These are phyloP conservation scores for Rhopalosiphum maidis DNA, from an alignment of 1,140 invertebrate species.

Conservation along the genomic window DNA sequence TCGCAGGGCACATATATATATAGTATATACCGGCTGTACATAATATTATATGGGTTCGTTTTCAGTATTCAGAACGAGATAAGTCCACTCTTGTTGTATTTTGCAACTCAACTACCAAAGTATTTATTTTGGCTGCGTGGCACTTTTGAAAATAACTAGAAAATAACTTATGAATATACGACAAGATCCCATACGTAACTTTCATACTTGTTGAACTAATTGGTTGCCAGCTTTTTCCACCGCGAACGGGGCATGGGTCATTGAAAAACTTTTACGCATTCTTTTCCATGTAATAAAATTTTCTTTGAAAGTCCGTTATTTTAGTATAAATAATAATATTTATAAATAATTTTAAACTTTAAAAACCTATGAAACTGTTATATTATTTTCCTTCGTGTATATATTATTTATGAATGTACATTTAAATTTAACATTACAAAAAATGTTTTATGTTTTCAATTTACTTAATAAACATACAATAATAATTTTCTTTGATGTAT, in stretches of 20 bases:
- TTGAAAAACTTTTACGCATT: neutral
- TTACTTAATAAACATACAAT: neutral
- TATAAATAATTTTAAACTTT: neutral
- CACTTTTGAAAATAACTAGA: neutral
- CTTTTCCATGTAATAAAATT: neutral
- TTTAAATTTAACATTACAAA: neutral
- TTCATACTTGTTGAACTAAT: neutral
- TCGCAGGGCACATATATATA: neutral
- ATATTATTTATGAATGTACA: neutral
- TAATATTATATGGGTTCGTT: neutral
- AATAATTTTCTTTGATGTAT: neutral
- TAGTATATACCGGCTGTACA: neutral
- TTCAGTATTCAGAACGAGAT: neutral
- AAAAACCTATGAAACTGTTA: neutral
- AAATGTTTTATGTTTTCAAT: neutral
- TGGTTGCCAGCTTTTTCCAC: neutral
- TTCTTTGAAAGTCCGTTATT: neutral
- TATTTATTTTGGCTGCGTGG: constrained; percentile 18
- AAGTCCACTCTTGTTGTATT: constrained; percentile 2
- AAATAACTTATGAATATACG: constrained; percentile 8
- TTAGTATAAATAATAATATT: neutral
- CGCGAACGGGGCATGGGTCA: neutral
- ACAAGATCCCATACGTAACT: neutral
- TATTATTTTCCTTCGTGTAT: neutral
- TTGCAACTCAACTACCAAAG: neutral